Evolutionary conservation across 1,140 invertebrate species (phyloP), one percentile per base, ranked within the genome.

Genomic region (Drosophila truncata): DNA sequence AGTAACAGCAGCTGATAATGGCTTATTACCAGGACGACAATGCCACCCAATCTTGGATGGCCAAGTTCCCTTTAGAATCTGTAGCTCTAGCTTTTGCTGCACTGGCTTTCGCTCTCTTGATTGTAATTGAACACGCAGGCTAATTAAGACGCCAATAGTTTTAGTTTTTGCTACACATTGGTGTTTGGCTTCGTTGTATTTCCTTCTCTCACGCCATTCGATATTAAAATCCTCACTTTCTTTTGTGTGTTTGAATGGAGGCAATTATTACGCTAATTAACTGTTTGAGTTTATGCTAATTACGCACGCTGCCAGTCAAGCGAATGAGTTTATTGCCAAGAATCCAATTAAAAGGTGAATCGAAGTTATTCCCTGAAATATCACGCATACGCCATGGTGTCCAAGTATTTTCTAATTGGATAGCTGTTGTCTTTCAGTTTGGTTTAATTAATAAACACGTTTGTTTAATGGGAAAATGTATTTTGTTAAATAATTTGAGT

Each of bases 251-350:
- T 57, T 60, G 58, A 64, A 78, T 83, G 77, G 78, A 87, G 72
- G 65, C 80, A 90, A 88, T 88, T 88, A 88, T 88, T 84, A 75
- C 85, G 80, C 85, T 84, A 88, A 88, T 88, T 88, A 88, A 88
- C 73, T 84, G 69, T 81, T 84, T 64, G 73, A 88, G 85, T 90
- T 90, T 88, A 87, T 88, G 84, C 69, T 87, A 87, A 87, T 88
- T 87, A 74, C 60, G 41, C 52, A 20, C 44, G 31, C 47, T 57
- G 29, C 57, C 58, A 85, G 59, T 80, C 60, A 18, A 46, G 65
- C 69, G 57, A 63, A 62, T 72, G 49, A 88, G 66, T 88, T 82
- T 64, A 55, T 65, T 47, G 49, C 78, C 49, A 16, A 60, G 41
- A 62, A 55, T 79, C 59, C 52, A 77, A 82, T 82, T 87, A 77